These are phyloP conservation scores for Ptilonorhynchus violaceus DNA, from an alignment of 2,113 vertebrate genomes.

Conservation along the genomic window DNA sequence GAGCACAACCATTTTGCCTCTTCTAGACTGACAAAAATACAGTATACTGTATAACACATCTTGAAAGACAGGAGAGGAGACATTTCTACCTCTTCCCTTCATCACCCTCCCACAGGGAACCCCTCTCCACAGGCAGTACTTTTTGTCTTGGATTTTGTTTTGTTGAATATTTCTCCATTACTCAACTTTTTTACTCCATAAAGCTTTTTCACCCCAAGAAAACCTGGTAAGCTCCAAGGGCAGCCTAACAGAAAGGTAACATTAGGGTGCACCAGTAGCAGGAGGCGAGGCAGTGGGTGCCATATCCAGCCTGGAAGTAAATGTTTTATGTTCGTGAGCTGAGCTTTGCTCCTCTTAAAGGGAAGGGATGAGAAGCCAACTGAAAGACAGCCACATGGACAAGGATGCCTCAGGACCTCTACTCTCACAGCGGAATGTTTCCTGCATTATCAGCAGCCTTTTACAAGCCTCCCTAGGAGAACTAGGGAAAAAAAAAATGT, in stretches of 20 bases:
- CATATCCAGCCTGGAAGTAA: background rate
- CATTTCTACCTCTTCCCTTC: background rate
- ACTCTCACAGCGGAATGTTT: background rate
- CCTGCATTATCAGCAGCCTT: background rate
- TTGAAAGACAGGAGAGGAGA: background rate
- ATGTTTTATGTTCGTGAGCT: background rate
- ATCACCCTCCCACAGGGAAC: background rate
- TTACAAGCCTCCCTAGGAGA: background rate
- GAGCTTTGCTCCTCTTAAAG: background rate
- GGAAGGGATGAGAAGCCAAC: background rate
- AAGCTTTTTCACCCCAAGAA: background rate
- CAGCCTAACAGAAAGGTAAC: background rate
- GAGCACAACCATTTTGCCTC: background rate
- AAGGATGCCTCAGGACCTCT: background rate
- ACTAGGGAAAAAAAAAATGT: rapidly evolving
- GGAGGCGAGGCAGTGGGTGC: background rate
- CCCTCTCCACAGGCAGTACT: background rate
- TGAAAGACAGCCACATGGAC: background rate
- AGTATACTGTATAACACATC: background rate
- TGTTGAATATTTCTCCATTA: background rate
- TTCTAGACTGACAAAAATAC: background rate
- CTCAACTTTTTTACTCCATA: background rate
- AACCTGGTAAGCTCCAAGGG: background rate
- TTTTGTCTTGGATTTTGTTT: background rate
- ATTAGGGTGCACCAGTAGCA: background rate